Evolutionary conservation across 2,797 vertebrate genomes (phyloP), one percentile per base, ranked within the genome.

Genomic region (Microtus obscurus): DNA sequence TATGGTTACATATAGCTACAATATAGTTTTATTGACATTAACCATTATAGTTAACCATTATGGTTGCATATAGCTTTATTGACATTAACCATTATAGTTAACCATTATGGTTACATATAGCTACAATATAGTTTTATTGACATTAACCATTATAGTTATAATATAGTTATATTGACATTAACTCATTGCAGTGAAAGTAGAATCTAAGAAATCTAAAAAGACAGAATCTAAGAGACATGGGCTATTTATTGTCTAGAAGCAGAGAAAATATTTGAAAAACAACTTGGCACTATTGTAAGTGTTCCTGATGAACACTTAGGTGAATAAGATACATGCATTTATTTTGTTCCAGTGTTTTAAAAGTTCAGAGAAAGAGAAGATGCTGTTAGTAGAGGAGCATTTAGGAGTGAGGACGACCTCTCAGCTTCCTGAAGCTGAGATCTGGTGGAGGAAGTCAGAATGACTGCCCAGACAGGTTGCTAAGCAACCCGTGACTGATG

Each of bases 341-440:
- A 16, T 94, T 87, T 91, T 80, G 34, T 79, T 73, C 40, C 73
- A 73, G 63, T 87, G 87, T 87, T 91, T 91, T 16, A 63, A 40
- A 73, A 29, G 21, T 91, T 71, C 74, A 63, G 53, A 78, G 79
- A 65, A 8, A 85, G 48, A 56, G 48, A 80, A 90, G 76, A 79
- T n/a, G 25, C 85, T n/a, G 37, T 63, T 34, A 34, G 17, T 65
- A 81, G 76, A 74, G 53, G 74, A 80, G 37, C 14, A 53, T 86
- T 69, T 69, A 59, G 53, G 74, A 71, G 78, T 51, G 63, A 76
- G 63, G 61, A 71, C 8, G 13, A 19, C 34, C 69, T 86, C 74
- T 90, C 27, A 29, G 25, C 40, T 86, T 40, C 53, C 63, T 34
- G 25, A 27, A 79, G 48, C 65, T 63, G 65, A 63, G 31, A 27